Percentiles rank a stretch among this genome's conserved stretches.
Conservation (phyloP, 2,888 invertebrate species). For the Dorcus parallelipipedus region DNA sequence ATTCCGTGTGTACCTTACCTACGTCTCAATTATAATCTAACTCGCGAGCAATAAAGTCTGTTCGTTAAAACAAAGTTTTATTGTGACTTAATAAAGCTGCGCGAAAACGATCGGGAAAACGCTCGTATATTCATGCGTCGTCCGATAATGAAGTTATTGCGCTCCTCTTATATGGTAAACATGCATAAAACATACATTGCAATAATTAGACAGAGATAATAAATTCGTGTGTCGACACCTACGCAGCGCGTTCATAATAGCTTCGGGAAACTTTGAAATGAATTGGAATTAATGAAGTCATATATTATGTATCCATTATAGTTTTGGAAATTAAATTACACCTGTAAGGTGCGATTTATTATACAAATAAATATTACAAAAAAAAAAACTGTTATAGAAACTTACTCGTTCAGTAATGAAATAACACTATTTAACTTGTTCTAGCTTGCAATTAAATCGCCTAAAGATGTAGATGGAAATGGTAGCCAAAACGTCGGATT, state of each 20-base stretch:
- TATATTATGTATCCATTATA: constrained; percentile 2
- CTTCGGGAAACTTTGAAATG: constrained; percentile 9
- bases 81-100: no score
- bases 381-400: no score
- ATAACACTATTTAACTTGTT: no score
- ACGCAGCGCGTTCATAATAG: background rate
- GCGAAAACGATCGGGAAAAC: no score
- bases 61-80: constrained; percentile 2
- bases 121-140: background rate
- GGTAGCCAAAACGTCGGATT: no score
- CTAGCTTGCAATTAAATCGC: no score
- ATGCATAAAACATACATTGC: background rate
- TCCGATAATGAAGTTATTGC: background rate
- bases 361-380: no score
- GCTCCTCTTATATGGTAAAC: background rate
- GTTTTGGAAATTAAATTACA: no score
- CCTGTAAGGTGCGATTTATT: no score
- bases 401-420: no score
- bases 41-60: constrained; percentile 12
- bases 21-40: constrained; percentile 27
- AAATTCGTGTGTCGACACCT: background rate
- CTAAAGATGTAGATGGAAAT: no score
- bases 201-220: constrained; percentile 10
- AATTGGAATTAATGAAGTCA: constrained; percentile 16
- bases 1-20: constrained; percentile 30